Base-by-base conservation (phyloP, 2,113 vertebrate species). In the Apteryx owenii region DNA sequence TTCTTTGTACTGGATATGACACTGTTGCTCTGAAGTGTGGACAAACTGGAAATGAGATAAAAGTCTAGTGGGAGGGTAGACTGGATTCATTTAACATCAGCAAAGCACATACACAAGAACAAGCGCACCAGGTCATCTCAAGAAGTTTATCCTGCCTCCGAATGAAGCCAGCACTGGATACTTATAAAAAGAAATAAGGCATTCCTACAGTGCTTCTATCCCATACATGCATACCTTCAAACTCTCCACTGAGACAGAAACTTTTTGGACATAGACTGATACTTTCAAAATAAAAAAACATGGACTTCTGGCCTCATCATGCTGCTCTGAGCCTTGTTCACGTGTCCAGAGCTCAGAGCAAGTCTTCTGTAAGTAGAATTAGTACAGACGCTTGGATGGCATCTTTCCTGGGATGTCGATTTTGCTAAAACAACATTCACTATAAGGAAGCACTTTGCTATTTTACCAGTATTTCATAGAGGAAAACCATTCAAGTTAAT, bases 231-330 rank as follows among this genome's bases (percentile, higher is more conserved):
- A 2, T 4, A 21, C 20, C 51, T 70, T 29, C 50, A n/a, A n/a
- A 19, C 1, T 1, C 10, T 7, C 15, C 12, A 1, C 61, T 1
- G 61, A 42, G 51, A 69, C 36, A 36, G 51, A n/a, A 28, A 1
- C 10, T 0, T 22, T 28, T 65, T 42, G 70, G 61, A 25, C 69
- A 12, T 11, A 29, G 23, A 12, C 9, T 5, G 36, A 1, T 60
- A 8, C 44, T 68, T 51, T 20, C 42, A 60, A 60, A 75, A 12
- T 14, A 18, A 28, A 48, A 13, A 21, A 7, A 5, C 10, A 16
- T 2, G 25, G 36, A 36, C 12, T 75, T 23, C 29, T 21, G 61
- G 51, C 28, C 29, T 31, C 36, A 36, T 38, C 4, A 19, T 36
- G 51, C 51, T 10, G 7, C 60, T 81, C n/a, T 7, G 15, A 50